Evolutionary conservation across 2,113 vertebrate species (phyloP), one percentile per base, ranked within the genome.

Genomic region (Nycticebus coucang): DNA sequence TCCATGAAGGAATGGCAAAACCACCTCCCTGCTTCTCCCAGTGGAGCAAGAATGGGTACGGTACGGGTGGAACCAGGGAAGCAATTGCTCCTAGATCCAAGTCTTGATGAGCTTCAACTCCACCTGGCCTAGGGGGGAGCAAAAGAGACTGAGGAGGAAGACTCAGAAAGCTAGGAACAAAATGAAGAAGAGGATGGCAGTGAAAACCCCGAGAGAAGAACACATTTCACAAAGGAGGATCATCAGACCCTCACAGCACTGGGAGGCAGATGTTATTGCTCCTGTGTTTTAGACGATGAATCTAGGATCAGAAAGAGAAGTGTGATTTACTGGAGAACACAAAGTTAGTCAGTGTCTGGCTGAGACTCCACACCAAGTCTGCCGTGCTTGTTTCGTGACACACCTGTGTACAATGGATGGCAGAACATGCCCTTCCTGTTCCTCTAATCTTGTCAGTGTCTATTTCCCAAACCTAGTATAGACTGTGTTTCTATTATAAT

Each of bases 381-480:
- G 21, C 50, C 64, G 17, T 24, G 33, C 30, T 79, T 35, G 37
- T 85, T 83, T 91, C 64, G 72, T n/a, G 77, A 88, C 82, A 94
- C n/a, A 96, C 82, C 90, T 97, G 69, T 94, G 68, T 93, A 82
- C 55, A 71, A 80, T 30, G 66, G 68, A 50, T 19, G 71, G 19
- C 2, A 50, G 82, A 80, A 72, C 71, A 80, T 0, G 2, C 45
- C 89, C 95, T 87, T 83, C 89, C 53, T 15, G 10, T 83, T 89
- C 53, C 91, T 89, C 94, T 89, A 21, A 78, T 81, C 60, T 77
- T 68, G 22, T 91, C 74, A 62, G 5, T 77, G 91, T 83, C 69
- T 84, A 33, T 77, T 95, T 93, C 59, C 64, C 7, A 35, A 89
- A 66, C 55, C 17, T 45, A 94, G 18, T n/a, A 53, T 41, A 72